Evolutionary conservation across 2,797 vertebrate genomes (phyloP), one percentile per base, ranked within the genome.

Genomic region (Scomberomorus guttatus): DNA sequence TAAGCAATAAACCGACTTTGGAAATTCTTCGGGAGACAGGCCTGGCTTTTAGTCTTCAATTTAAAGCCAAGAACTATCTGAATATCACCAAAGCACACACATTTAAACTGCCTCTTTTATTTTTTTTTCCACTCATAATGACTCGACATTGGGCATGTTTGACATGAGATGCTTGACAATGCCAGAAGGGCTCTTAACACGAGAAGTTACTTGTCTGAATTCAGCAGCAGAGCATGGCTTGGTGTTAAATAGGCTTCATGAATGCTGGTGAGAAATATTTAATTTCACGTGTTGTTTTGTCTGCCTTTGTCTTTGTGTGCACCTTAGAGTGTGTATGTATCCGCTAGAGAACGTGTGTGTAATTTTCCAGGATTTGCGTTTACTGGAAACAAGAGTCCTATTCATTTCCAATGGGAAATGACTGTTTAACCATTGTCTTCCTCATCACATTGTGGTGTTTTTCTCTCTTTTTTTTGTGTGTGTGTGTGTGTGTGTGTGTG

Each of bases 321-420:
- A 59, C 44, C 58, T 76, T 27, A 2, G 32, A 57, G 54, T 25
- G 15, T 9, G 4, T 39, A 5, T 8, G 5, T 10, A 34, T 10
- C 6, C 5, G 13, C 20, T 50, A 11, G 34, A 55, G 15, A 64
- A n/a, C n/a, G 48, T 34, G 65, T 65, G 22, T 25, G 39, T 51
- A 22, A 22, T 75, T 72, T 71, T 34, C 74, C 48, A 44, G 18
- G 42, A 72, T 42, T 2, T 13, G 42, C 34, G 20, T 69, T 72
- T 42, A 61, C 70, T 65, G 70, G 58, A 66, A 84, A 81, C 57
- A 70, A 52, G 24, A 15, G 70, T 55, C 7, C 29, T 22, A 29
- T 60, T 82, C 57, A 52, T 61, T 72, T 65, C 57, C 25, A 39
- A 1, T 8, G 57, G 73, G 71, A 80, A 83, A 72, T 66, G 20